These are phyloP conservation scores for Palythoa heliodiscus DNA, from an alignment of 92 coral and sea anemone genomes.

Conservation along the genomic window DNA sequence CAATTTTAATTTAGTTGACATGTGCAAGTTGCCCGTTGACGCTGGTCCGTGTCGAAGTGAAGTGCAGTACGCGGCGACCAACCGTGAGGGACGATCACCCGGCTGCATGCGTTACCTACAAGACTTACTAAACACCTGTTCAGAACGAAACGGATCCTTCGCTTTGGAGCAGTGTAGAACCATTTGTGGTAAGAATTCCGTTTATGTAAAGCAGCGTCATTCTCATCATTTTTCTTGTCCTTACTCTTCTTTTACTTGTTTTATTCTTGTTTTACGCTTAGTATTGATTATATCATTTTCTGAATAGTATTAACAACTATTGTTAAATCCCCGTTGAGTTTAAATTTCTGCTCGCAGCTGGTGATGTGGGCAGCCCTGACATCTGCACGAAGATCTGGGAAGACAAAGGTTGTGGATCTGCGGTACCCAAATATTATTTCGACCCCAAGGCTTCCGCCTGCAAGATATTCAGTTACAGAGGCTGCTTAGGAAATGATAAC, in stretches of 20 bases:
- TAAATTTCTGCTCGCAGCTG: conserved; percentile 3
- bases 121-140: conserved; percentile 10
- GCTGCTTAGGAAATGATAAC: conserved; percentile 40
- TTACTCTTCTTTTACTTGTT: background rate
- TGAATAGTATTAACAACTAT: background rate
- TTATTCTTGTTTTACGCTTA: background rate
- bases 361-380: background rate
- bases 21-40: conserved; percentile 31
- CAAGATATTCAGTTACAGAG: conserved; percentile 22
- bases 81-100: conserved; percentile 30
- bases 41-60: conserved; percentile 39
- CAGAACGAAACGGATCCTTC: conserved; percentile 30
- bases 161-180: conserved; percentile 22
- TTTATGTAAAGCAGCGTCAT: background rate
- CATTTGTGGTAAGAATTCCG: conserved; percentile 22
- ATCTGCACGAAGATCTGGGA: conserved; percentile 41
- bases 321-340: background rate
- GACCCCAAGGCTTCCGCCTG: conserved; percentile 9
- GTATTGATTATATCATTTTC: background rate
- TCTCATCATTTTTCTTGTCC: background rate
- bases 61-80: background rate
- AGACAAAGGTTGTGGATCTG: conserved; percentile 8
- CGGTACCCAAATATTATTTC: conserved; percentile 30
- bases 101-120: conserved; percentile 16
- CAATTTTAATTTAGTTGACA: conserved; percentile 1